phyloP scores from a whole-genome alignment of 2,797 vertebrate species.

The Gymnothorax javanicus region DNA sequence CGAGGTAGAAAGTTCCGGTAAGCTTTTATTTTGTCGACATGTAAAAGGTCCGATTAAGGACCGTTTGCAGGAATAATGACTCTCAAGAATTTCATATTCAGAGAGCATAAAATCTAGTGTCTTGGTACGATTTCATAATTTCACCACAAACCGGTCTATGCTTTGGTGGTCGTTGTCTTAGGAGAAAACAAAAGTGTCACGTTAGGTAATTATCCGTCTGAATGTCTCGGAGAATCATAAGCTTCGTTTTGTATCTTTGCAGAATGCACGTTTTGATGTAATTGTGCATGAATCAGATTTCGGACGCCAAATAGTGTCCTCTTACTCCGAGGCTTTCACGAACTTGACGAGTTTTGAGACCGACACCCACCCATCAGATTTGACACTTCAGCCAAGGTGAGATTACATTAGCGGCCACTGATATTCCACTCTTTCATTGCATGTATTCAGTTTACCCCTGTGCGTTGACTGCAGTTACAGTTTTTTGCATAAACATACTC shows the following conservation, averaged over 20 bases:
- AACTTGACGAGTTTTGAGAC: background rate
- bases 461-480: background rate
- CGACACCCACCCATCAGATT: background rate
- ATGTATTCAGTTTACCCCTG: background rate
- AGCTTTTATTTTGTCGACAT: background rate
- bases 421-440: background rate
- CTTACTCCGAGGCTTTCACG: background rate
- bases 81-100: background rate
- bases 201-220: conserved; percentile 45
- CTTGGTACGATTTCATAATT: background rate
- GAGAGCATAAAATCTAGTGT: background rate
- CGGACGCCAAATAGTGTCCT: background rate
- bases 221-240: background rate
- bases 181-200: conserved; percentile 48
- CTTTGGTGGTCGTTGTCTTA: too few species aligned
- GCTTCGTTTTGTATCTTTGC: background rate
- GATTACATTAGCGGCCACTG: background rate
- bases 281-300: background rate
- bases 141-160: background rate
- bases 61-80: background rate
- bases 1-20: background rate
- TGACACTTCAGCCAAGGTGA: background rate
- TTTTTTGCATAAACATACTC: background rate
- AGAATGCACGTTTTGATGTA: background rate
- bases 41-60: background rate